A percentile compares a stretch with the other conserved stretches of the same genome.
phyloP scores from a whole-genome alignment of 2,888 invertebrate genomes.

The Phaonia tiefii region DNA sequence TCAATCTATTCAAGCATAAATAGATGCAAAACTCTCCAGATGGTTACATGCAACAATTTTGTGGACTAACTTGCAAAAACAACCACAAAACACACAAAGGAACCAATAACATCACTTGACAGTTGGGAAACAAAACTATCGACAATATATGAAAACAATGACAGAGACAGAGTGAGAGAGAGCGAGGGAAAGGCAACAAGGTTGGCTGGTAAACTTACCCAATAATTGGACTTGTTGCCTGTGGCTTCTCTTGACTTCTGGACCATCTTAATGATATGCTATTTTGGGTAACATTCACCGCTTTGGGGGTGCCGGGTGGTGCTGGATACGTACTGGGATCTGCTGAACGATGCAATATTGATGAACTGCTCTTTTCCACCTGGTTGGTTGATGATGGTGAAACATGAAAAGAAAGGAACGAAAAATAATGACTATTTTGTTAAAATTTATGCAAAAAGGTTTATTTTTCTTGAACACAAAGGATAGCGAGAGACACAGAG shows the following conservation, averaged over 20 bases:
- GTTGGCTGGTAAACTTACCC: conserved; percentile 75
- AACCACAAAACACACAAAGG: background rate
- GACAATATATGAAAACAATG: background rate
- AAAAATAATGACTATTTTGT: conserved; percentile 42
- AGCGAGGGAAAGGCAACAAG: too few relatives aligned
- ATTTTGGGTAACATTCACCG: conserved; percentile 85
- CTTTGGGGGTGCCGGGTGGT: conserved; percentile 87
- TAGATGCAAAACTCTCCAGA: background rate
- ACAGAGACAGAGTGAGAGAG: too few relatives aligned
- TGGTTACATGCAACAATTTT: conserved; percentile 2
- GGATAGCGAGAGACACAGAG: conserved; percentile 27
- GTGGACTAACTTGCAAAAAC: too few relatives aligned
- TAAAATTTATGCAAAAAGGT: conserved; percentile 40
- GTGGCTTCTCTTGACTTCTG: conserved; percentile 82
- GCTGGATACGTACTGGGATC: conserved; percentile 87
- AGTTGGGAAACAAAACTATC: background rate
- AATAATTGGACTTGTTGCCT: conserved; percentile 79
- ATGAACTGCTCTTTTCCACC: conserved; percentile 80
- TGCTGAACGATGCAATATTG: conserved; percentile 86
- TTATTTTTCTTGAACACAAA: conserved; percentile 9
- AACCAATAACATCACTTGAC: conserved; percentile 12
- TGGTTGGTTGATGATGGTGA: conserved; percentile 62
- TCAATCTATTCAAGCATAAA: conserved; percentile 22
- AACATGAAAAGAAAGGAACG: conserved; percentile 13
- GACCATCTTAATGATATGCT: conserved; percentile 85